Evolutionary conservation across 2,113 vertebrate genomes (phyloP).

Genomic region (Pseudorectes ferrugineus): DNA sequence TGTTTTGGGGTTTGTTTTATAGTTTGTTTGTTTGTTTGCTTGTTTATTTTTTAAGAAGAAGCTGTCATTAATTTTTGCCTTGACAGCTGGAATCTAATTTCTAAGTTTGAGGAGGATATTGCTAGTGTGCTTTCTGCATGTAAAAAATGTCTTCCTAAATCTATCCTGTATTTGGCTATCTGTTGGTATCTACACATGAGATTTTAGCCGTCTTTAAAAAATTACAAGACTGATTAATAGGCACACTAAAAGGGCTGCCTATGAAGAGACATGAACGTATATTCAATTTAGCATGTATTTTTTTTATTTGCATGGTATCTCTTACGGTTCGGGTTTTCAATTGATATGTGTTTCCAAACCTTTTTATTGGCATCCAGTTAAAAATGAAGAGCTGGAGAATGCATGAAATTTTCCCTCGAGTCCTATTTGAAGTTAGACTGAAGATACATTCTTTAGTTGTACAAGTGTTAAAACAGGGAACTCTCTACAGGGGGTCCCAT

Average conservation of each 20-base stretch:
- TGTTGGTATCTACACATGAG: background rate
- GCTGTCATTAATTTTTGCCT: background rate
- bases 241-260: background rate
- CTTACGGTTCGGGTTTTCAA: background rate
- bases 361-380: background rate
- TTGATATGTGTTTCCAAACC: background rate
- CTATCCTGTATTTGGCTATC: background rate
- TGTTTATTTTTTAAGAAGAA: background rate
- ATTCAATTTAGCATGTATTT: background rate
- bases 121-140: background rate
- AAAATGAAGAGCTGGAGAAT: background rate
- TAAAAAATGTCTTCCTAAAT: background rate
- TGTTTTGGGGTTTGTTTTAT: background rate
- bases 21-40: no score
- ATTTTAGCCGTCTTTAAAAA: background rate
- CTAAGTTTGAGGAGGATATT: background rate
- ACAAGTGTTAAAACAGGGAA: background rate
- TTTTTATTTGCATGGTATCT: background rate
- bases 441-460: background rate
- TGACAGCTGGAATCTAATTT: background rate
- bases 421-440: background rate
- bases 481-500: background rate
- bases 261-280: background rate
- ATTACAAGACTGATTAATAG: background rate
- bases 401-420: background rate